A percentile compares a stretch with the other conserved stretches of the same genome.
These are phyloP conservation scores for Drosophila hawaiiensis DNA, from an alignment of 2,888 invertebrate species.

Conservation along the genomic window DNA sequence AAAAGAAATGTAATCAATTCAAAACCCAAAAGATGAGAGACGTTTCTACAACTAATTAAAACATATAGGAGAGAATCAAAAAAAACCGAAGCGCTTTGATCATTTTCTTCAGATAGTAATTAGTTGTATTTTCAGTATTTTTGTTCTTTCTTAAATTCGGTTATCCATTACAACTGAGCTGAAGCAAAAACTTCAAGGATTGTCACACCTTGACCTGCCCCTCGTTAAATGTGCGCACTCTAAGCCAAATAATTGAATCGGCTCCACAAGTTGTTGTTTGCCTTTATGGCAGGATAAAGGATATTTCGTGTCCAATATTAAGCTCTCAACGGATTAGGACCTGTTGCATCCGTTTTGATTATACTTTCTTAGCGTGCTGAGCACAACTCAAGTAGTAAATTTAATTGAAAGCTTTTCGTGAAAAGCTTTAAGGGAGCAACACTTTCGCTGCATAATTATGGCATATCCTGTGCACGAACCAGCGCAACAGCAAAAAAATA, in stretches of 20 bases:
- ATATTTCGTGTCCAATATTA: constrained; percentile 20
- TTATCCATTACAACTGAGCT: neutral
- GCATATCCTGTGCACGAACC: constrained; percentile 76
- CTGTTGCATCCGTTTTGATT: constrained; percentile 45
- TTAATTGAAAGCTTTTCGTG: constrained; percentile 34
- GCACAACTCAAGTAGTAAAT: neutral
- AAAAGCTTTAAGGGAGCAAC: constrained; percentile 38
- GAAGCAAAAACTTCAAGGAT: neutral
- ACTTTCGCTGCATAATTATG: constrained; percentile 59
- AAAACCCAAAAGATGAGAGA: neutral
- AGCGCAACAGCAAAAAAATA: constrained; percentile 46
- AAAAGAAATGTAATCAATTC: neutral
- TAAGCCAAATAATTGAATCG: neutral
- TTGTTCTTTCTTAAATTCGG: neutral
- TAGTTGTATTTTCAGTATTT: neutral
- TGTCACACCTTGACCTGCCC: constrained; percentile 30
- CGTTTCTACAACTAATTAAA: no score
- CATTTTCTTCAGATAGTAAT: neutral
- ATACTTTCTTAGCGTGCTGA: neutral
- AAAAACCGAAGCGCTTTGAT: neutral
- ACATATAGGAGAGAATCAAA: neutral
- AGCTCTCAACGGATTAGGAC: constrained; percentile 27
- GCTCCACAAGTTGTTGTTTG: constrained; percentile 48
- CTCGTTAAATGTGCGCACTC: neutral
- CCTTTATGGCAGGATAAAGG: constrained; percentile 47